Base-by-base conservation (phyloP, 2,888 invertebrate genomes). In the Aspidiotus destructor region DNA sequence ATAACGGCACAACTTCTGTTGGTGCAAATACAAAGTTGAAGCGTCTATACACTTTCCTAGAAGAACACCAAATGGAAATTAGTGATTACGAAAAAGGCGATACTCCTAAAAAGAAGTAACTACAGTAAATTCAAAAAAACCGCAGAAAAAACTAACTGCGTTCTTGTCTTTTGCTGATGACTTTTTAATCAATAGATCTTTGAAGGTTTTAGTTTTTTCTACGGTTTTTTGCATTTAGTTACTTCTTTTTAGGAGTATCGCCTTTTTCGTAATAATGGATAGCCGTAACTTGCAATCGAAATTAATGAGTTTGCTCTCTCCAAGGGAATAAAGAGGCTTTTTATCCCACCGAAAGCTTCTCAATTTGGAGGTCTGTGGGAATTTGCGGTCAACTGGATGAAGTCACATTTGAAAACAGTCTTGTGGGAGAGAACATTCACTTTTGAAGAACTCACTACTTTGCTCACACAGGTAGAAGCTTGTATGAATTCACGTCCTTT, bases 401-500 rank as follows among this genome's bases (percentile, higher is more conserved):
- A 62, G 16, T 8, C 17, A 16, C 62, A 48, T 8, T 48, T 62
- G 7, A n/a, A 8, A 44, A 15, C 44, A 13, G 62, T 62, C 7
- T 60, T 69, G 3, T 48, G 11, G 10, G n/a, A 48, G 8, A 8
- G 60, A 8, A 60, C 70, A 8, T 64, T 75, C 8, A 74, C 73
- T 1, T 74, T 71, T 28, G 75, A 76, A 65, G 74, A 76, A 64
- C 71, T 75, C 17, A 44, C 71, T 0, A 75, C 75, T 7, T 57
- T 72, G 6, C 60, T 74, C 0, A 69, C 70, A 13, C 73, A 75
- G 65, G 72, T 75, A 2, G 74, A 75, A 68, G 74, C 73, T 7
- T 70, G 72, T 17, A 63, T 75, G 8, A 75, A 75, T 64, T 75
- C 74, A 6, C 41, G 75, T 40, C 75, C 75, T 7, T 11, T 75